Evolutionary conservation across 2,797 vertebrate genomes (phyloP).

Genomic region (Phylloscopus collybita): DNA sequence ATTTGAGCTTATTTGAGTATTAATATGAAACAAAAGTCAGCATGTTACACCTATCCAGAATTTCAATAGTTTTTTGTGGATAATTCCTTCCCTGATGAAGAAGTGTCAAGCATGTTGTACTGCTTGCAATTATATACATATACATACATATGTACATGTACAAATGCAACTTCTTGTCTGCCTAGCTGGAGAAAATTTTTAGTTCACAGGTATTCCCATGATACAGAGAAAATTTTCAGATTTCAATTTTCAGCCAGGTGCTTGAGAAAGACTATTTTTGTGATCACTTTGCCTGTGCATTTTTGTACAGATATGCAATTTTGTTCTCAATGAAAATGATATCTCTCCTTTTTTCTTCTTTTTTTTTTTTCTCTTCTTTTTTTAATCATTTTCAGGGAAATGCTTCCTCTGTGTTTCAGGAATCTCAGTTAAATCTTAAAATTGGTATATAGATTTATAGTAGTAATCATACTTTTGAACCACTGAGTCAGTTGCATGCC

Average conservation of each 20-base stretch:
- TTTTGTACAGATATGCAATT: background rate
- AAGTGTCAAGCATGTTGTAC: no score
- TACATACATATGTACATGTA: accelerated
- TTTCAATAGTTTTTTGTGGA: background rate
- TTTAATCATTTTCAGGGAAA: background rate
- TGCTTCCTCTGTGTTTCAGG: background rate
- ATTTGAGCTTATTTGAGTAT: background rate
- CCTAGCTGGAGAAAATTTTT: background rate
- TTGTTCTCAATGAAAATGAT: background rate
- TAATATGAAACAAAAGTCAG: background rate
- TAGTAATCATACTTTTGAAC: background rate
- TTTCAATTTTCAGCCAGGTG: background rate
- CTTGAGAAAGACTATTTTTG: background rate
- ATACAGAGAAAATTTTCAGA: background rate
- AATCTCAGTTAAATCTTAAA: background rate
- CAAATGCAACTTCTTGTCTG: background rate
- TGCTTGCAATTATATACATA: background rate
- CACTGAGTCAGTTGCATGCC: background rate
- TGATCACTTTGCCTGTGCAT: background rate
- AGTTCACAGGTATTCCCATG: background rate
- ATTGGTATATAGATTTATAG: background rate
- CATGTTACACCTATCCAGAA: background rate
- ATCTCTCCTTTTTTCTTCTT: background rate
- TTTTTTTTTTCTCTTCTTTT: background rate
- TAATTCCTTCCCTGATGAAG: background rate